Conservation (phyloP, 2,888 invertebrate genomes). For the Sclerodermus sp. region DNA sequence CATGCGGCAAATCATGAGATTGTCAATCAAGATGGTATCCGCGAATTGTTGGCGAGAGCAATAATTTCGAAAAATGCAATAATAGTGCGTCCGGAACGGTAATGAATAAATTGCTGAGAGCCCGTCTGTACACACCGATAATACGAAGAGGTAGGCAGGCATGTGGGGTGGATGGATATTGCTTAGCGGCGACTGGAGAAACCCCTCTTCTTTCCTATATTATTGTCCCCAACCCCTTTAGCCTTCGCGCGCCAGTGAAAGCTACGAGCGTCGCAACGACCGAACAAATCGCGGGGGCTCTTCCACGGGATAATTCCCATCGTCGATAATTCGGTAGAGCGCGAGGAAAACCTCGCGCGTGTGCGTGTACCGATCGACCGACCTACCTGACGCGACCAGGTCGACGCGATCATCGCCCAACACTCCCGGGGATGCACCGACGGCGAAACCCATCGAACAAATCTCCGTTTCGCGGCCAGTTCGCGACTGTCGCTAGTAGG, state of each 20-base stretch:
- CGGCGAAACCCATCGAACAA: too few species aligned
- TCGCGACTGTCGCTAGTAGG: conserved; percentile 27
- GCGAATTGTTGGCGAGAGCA: conserved; percentile 17
- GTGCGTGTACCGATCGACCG: too few species aligned
- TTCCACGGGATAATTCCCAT: too few species aligned
- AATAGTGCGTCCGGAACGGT: conserved; percentile 51
- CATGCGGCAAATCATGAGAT: conserved; percentile 1
- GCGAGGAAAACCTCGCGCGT: too few species aligned
- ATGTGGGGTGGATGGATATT: conserved; percentile 56
- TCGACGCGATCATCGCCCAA: too few species aligned
- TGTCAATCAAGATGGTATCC: conserved; percentile 19
- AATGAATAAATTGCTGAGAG: conserved; percentile 58
- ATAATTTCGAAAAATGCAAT: conserved; percentile 56
- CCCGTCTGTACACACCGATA: conserved; percentile 47
- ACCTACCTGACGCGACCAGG: too few species aligned
- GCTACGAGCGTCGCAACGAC: conserved; percentile 23
- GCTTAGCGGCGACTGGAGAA: conserved; percentile 50
- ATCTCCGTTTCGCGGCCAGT: too few species aligned
- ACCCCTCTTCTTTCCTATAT: conserved; percentile 51
- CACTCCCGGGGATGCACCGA: too few species aligned
- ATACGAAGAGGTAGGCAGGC: conserved; percentile 53
- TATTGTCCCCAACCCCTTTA: conserved; percentile 50
- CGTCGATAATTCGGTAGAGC: too few species aligned
- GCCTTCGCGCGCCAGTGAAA: conserved; percentile 27
- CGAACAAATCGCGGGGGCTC: too few species aligned